These are phyloP conservation scores for Frieseomelitta varia DNA, from an alignment of 1,140 invertebrate species.

Conservation along the genomic window DNA sequence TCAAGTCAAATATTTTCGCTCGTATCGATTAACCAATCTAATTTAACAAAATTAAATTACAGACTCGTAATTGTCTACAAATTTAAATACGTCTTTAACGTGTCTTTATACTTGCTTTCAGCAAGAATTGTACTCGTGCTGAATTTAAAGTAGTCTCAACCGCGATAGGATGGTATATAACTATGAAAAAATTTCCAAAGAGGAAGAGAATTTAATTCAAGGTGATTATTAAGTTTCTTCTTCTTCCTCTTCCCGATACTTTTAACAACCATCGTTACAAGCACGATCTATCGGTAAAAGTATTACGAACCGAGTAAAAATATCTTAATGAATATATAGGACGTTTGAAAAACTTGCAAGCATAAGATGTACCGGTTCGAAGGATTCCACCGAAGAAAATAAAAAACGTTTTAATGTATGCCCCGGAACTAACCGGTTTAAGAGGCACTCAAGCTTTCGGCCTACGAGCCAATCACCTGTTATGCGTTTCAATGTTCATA, in stretches of 20 bases:
- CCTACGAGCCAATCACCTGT: slow-evolving; percentile 12
- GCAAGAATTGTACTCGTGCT: not conserved
- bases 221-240: not conserved
- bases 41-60: too few species aligned
- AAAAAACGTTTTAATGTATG: slow-evolving; percentile 18
- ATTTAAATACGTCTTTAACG: too few species aligned
- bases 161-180: too few species aligned
- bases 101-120: not conserved
- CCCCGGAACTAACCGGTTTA: slow-evolving; percentile 35
- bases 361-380: slow-evolving; percentile 1
- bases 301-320: not conserved
- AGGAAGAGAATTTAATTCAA: not conserved
- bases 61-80: too few species aligned
- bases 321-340: slow-evolving; percentile 1
- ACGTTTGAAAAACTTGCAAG: not conserved
- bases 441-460: slow-evolving; percentile 20
- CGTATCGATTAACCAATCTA: too few species aligned
- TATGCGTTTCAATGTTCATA: not conserved
- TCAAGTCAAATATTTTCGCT: too few species aligned
- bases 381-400: not conserved
- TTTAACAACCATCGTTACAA: slow-evolving; percentile 8
- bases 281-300: not conserved
- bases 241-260: not conserved
- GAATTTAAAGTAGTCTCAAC: not conserved
- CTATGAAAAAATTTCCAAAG: not conserved